Evolutionary conservation across 2,888 invertebrate genomes (phyloP).

Genomic region (Phorcus lineatus): DNA sequence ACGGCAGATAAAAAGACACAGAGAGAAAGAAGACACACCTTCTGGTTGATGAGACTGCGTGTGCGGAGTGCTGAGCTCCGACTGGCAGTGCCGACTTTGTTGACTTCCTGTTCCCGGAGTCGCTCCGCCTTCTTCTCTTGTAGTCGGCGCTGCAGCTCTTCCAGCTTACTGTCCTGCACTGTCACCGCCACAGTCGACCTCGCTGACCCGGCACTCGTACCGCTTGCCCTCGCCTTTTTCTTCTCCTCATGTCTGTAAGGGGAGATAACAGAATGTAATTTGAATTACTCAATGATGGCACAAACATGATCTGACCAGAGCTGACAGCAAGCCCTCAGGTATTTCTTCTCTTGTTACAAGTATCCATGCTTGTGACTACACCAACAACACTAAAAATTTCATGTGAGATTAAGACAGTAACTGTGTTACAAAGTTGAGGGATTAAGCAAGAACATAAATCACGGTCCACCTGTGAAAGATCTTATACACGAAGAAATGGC

Average conservation of each 20-base stretch:
- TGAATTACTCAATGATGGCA: too few species aligned
- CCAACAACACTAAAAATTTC: too few species aligned
- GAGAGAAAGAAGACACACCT: constrained; percentile 47
- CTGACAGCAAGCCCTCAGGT: too few species aligned
- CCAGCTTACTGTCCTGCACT: constrained; percentile 60
- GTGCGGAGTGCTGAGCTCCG: constrained; percentile 54
- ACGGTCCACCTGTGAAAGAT: too few species aligned
- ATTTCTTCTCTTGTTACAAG: too few species aligned
- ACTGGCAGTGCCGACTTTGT: constrained; percentile 44
- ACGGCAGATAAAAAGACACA: neutral
- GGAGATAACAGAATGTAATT: neutral
- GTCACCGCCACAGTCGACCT: constrained; percentile 36
- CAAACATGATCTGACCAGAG: too few species aligned
- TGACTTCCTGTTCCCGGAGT: constrained; percentile 54
- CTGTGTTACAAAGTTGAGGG: too few species aligned
- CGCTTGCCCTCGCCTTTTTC: constrained; percentile 50
- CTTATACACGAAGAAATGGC: too few species aligned
- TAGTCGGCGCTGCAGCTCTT: constrained; percentile 64
- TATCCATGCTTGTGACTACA: too few species aligned
- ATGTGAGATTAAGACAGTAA: too few species aligned
- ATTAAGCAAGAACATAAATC: too few species aligned
- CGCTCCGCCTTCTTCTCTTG: constrained; percentile 66
- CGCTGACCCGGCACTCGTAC: neutral
- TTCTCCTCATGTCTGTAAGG: constrained; percentile 59
- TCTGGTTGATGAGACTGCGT: constrained; percentile 58